Conservation (phyloP, 2,113 vertebrate genomes). For the Indicator maculatus region DNA sequence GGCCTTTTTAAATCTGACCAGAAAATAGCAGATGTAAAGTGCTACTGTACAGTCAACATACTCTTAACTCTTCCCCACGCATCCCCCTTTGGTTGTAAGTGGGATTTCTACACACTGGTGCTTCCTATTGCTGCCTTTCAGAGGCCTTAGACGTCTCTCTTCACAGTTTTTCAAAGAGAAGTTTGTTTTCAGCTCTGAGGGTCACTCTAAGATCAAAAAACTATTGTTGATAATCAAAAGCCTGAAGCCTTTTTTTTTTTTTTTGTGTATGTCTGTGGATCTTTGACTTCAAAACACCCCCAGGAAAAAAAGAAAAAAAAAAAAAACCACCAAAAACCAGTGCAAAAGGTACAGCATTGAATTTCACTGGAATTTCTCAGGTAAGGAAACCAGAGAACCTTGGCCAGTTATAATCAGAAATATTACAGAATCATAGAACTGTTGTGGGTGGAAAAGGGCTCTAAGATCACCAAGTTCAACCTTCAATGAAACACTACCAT, state of each 20-base stretch:
- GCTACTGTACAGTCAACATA: neutral
- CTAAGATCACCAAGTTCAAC: too few species aligned
- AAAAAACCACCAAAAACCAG: neutral
- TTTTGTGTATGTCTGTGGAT: neutral
- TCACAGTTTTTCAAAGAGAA: neutral
- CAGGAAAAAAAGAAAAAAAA: neutral
- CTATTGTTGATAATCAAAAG: neutral
- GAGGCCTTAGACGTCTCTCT: neutral
- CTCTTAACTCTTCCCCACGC: neutral
- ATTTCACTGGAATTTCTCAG: neutral
- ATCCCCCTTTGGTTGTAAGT: neutral
- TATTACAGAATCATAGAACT: neutral
- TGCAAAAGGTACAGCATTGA: neutral
- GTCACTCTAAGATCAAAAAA: neutral
- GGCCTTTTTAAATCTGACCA: neutral
- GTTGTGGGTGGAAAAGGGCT: too few species aligned
- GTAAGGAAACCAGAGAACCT: neutral
- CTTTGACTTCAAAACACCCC: neutral
- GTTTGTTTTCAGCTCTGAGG: constrained; percentile 34
- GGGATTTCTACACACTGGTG: constrained; percentile 11
- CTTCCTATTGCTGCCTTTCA: neutral
- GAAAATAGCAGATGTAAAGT: neutral
- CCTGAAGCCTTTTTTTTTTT: neutral
- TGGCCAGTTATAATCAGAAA: neutral
- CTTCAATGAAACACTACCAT: too few species aligned